Evolutionary conservation across 2,888 invertebrate genomes (phyloP).

Genomic region (Congeria kusceri): DNA sequence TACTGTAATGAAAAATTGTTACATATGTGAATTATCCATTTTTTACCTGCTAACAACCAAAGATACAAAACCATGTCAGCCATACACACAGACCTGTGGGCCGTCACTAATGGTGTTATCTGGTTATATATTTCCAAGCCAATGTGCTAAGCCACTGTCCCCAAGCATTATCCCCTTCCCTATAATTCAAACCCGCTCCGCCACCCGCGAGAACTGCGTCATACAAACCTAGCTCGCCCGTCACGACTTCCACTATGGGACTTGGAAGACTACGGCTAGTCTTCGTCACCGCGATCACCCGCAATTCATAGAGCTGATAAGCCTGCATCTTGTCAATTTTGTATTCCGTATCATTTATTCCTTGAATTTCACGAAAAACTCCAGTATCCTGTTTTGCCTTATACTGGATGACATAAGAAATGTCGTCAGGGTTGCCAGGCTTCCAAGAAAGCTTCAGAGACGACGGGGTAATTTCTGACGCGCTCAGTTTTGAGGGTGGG

Average conservation of each 20-base stretch:
- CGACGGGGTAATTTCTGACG: constrained; percentile 97
- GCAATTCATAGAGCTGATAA: constrained; percentile 98
- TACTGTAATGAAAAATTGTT: too few species aligned
- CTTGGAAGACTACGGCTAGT: constrained; percentile 97
- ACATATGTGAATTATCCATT: too few species aligned
- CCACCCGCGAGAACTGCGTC: neutral
- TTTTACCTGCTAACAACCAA: too few species aligned
- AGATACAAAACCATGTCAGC: too few species aligned
- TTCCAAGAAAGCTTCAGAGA: constrained; percentile 96
- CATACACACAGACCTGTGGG: too few species aligned
- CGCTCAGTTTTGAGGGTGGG: constrained; percentile 94
- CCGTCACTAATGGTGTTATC: too few species aligned
- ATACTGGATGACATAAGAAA: constrained; percentile 99
- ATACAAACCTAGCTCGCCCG: constrained; percentile 95
- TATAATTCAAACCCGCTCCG: too few species aligned
- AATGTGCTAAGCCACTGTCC: too few species aligned
- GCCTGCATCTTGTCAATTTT: constrained; percentile 93
- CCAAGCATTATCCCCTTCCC: too few species aligned
- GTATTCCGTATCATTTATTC: constrained; percentile 94
- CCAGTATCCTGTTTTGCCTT: constrained; percentile 92
- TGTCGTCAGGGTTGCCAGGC: constrained; percentile 88
- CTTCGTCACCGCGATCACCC: constrained; percentile 97
- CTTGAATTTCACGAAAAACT: constrained; percentile 94
- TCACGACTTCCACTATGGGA: constrained; percentile 94
- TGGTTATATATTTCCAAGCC: too few species aligned